These are phyloP conservation scores for Ophion obscuratus DNA, from an alignment of 2,888 invertebrate species.

Conservation along the genomic window DNA sequence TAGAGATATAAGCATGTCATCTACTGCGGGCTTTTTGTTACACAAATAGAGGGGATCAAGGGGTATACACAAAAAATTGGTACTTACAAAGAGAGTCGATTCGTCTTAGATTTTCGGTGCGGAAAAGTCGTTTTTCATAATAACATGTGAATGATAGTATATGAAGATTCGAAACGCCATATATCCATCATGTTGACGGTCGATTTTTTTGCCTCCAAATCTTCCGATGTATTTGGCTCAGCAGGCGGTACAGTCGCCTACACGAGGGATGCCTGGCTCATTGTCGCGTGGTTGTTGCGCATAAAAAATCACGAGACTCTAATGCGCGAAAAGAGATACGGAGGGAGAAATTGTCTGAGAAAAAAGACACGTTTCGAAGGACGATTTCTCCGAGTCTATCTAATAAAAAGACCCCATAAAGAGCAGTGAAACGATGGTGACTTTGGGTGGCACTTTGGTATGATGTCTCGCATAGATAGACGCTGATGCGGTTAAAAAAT, in stretches of 20 bases:
- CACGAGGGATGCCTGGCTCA: neutral
- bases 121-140: no score
- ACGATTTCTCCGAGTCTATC: conserved; percentile 14
- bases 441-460: conserved; percentile 18
- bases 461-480: conserved; percentile 18
- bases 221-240: neutral
- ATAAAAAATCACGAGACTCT: conserved; percentile 42
- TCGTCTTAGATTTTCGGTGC: no score
- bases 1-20: neutral
- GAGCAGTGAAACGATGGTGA: conserved; percentile 2
- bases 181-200: neutral
- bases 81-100: neutral
- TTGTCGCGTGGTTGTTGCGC: neutral
- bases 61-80: neutral
- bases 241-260: neutral
- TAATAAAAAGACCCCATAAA: neutral
- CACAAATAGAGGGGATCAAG: neutral
- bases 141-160: no score
- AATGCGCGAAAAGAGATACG: conserved; percentile 1
- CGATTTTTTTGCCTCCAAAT: neutral
- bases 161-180: no score
- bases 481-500: conserved; percentile 57
- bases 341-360: conserved; percentile 14
- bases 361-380: neutral
- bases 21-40: neutral